Evolutionary conservation across 1,140 invertebrate species (phyloP).

Genomic region (Drosophila ironensis): DNA sequence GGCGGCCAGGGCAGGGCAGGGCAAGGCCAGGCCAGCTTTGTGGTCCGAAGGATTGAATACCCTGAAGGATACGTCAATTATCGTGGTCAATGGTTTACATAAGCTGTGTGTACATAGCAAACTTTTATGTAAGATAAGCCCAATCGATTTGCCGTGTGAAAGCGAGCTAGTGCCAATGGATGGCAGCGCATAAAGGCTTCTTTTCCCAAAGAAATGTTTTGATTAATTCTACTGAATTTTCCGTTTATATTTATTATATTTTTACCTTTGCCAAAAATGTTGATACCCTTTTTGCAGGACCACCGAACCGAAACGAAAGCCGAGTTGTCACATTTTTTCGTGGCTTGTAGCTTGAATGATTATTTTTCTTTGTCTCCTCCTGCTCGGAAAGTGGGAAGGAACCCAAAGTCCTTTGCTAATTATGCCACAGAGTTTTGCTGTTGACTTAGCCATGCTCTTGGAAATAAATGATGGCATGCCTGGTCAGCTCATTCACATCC

Average conservation of each 20-base stretch:
- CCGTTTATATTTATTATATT: no score
- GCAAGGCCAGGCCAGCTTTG: conserved; percentile 1
- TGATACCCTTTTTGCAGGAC: not conserved
- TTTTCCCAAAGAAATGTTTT: no score
- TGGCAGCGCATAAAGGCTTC: no score
- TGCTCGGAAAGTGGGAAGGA: conserved; percentile 30
- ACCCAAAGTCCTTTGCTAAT: conserved; percentile 55
- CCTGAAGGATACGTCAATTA: conserved; percentile 30
- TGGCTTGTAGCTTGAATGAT: conserved; percentile 29
- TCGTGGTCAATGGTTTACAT: conserved; percentile 21
- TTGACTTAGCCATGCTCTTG: conserved; percentile 23
- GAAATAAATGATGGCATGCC: conserved; percentile 55
- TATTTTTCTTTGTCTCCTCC: conserved; percentile 20
- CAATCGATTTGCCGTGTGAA: conserved; percentile 15
- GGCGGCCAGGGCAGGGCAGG: no score
- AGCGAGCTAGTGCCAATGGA: no score
- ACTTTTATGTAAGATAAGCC: conserved; percentile 16
- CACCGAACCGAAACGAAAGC: conserved; percentile 1
- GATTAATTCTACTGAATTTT: no score
- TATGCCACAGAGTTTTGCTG: conserved; percentile 58
- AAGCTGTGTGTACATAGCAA: conserved; percentile 6
- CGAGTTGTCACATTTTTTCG: conserved; percentile 10
- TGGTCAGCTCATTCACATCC: conserved; percentile 30
- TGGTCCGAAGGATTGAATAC: conserved; percentile 26
- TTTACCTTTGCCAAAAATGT: not conserved